Evolutionary conservation across 2,113 vertebrate species (phyloP).

Genomic region (Corydoras sp.): DNA sequence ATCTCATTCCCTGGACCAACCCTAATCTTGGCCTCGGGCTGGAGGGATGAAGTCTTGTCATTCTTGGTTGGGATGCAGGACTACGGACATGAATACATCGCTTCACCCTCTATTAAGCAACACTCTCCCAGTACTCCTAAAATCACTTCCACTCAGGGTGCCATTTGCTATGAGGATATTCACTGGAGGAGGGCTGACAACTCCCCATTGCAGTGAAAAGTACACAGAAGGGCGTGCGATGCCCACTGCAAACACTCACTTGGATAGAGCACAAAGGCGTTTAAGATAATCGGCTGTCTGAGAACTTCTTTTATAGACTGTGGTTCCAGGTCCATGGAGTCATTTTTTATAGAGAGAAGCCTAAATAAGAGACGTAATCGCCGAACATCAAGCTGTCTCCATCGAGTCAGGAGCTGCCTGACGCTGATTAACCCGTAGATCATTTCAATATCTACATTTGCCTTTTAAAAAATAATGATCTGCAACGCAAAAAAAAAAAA

Average conservation of each 20-base stretch:
- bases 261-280: conserved; percentile 32
- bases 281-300: conserved; percentile 6
- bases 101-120: conserved; percentile 68
- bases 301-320: too few species aligned
- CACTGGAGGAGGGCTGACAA: conserved; percentile 55
- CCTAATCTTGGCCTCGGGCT: conserved; percentile 95
- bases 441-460: too few species aligned
- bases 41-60: conserved; percentile 73
- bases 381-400: too few species aligned
- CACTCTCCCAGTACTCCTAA: conserved; percentile 69
- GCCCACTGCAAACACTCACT: conserved; percentile 47
- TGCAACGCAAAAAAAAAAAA: conserved; percentile 23
- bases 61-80: conserved; percentile 63
- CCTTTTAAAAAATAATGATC: conserved; percentile 23
- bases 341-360: background rate
- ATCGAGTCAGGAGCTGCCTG: too few species aligned
- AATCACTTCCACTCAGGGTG: conserved; percentile 66
- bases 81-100: conserved; percentile 70
- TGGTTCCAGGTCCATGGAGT: background rate
- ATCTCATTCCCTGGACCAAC: conserved; percentile 55
- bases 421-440: too few species aligned
- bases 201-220: conserved; percentile 58
- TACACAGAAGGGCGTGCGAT: conserved; percentile 54
- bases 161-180: conserved; percentile 57
- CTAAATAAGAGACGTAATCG: too few species aligned